Percentiles rank a stretch among this genome's conserved stretches.
These are phyloP conservation scores for Rhinogobius similis DNA, from an alignment of 2,113 vertebrate genomes.

Conservation along the genomic window DNA sequence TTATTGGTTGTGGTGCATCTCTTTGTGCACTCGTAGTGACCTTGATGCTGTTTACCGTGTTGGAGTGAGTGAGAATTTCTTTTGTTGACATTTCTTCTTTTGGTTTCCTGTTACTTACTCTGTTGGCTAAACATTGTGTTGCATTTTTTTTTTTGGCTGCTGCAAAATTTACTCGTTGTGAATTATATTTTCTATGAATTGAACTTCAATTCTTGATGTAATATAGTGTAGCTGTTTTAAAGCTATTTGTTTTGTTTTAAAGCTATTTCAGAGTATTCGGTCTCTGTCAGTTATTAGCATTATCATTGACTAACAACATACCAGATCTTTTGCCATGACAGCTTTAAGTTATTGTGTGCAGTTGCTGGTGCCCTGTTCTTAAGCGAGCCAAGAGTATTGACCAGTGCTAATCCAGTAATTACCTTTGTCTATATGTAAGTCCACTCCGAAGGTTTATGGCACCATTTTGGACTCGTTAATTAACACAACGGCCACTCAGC, in stretches of 20 bases:
- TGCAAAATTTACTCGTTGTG: neutral
- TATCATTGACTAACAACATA: neutral
- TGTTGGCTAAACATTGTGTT: neutral
- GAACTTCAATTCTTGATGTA: neutral
- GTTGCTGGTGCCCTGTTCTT: constrained; percentile 30
- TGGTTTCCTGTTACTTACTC: neutral
- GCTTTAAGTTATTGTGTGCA: constrained; percentile 12
- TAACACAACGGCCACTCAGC: constrained; percentile 70
- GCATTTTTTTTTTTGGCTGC: neutral
- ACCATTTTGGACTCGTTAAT: constrained; percentile 67
- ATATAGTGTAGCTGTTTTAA: neutral
- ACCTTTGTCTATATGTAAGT: constrained; percentile 60
- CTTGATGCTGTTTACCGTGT: constrained; percentile 81
- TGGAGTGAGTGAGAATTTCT: constrained; percentile 76
- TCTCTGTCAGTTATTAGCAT: too few relatives aligned
- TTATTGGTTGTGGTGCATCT: constrained; percentile 82
- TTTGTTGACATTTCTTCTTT: neutral
- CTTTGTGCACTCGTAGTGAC: constrained; percentile 82
- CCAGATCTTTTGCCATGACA: neutral
- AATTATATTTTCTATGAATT: neutral
- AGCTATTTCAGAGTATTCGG: too few relatives aligned
- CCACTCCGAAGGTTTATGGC: constrained; percentile 71
- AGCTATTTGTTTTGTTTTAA: neutral
- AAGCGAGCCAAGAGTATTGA: constrained; percentile 64
- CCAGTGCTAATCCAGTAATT: constrained; percentile 73